Conservation (phyloP, 2,888 invertebrate species). For the Neelides folsomi region DNA sequence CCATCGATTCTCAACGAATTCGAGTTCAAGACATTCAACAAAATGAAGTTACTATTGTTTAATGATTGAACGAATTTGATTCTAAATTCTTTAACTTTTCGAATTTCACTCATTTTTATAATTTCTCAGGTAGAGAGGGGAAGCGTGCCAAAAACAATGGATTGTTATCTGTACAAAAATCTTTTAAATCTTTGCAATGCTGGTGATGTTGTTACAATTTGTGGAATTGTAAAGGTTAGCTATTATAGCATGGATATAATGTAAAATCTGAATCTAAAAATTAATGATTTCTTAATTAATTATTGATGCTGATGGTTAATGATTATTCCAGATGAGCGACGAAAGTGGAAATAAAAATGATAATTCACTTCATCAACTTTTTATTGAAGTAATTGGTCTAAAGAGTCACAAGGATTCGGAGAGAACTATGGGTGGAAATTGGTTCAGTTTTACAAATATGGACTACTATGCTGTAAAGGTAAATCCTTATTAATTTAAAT, state of each 20-base stretch:
- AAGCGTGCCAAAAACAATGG: slow-evolving; percentile 61
- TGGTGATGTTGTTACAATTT: slow-evolving; percentile 74
- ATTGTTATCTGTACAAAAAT: slow-evolving; percentile 72
- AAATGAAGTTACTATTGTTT: slow-evolving; percentile 13
- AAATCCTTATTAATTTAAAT: slow-evolving; percentile 15
- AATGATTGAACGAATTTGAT: slow-evolving; percentile 1
- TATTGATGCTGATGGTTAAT: not conserved
- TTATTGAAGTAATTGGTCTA: slow-evolving; percentile 66
- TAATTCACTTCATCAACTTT: slow-evolving; percentile 51
- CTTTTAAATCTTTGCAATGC: slow-evolving; percentile 70
- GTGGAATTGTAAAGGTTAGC: slow-evolving; percentile 66
- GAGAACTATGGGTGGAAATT: slow-evolving; percentile 37
- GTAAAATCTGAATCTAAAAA: not conserved
- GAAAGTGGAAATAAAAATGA: slow-evolving; percentile 45
- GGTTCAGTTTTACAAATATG: slow-evolving; percentile 53
- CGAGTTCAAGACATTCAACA: slow-evolving; percentile 21
- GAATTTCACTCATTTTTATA: no score
- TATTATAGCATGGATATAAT: not conserved
- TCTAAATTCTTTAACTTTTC: slow-evolving; percentile 1
- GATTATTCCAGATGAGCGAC: slow-evolving; percentile 40
- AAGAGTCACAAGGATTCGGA: slow-evolving; percentile 56
- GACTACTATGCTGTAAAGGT: slow-evolving; percentile 67
- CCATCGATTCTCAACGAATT: slow-evolving; percentile 14
- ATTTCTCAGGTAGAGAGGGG: slow-evolving; percentile 45
- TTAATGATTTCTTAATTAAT: not conserved